Evolutionary conservation across 2,797 vertebrate species (phyloP), one percentile per base, ranked within the genome.

Genomic region (Lutjanus campechanus): DNA sequence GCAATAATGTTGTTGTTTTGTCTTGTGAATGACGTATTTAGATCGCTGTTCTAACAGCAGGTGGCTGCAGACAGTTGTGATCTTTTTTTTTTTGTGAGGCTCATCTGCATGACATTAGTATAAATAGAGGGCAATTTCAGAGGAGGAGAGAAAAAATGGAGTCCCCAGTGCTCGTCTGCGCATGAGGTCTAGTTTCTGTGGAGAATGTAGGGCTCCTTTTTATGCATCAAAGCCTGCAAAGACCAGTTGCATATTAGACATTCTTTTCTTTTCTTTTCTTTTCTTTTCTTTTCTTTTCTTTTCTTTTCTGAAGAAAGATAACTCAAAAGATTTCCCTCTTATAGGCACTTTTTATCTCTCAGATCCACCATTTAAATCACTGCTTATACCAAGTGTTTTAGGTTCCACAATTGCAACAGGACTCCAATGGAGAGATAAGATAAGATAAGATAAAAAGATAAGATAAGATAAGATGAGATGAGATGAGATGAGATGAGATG

Each of bases 11-110:
- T 13, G 17, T 46, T 64, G 19, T 53, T 81, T 22, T 44, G 15
- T 72, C 19, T 25, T 54, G 29, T 36, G 47, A 64, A 16, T 49
- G 40, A 55, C 55, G 9, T 2, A 1, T 41, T 53, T 17, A 47
- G 56, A 54, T 47, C 43, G 16, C n/a, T 62, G 36, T n/a, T 68
- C 25, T 46, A 56, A 73, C 65, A 79, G 62, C 83, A 81, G 75
- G 41, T 7, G 44, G 63, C 64, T 72, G 72, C 75, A 85, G 67
- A 61, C 53, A n/a, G 13, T 6, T 67, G 61, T 66, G 55, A 12
- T 25, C 19, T 72, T 17, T 36, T 36, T 5, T 5, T 36, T 25
- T 5, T 75, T 63, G 49, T 77, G 44, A 47, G 17, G 16, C 50
- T 46, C 65, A 70, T 78, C 20, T 51, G 29, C 62, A 12, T 55